Evolutionary conservation across 2,888 invertebrate genomes (phyloP).

Genomic region (Campoletis raptor): DNA sequence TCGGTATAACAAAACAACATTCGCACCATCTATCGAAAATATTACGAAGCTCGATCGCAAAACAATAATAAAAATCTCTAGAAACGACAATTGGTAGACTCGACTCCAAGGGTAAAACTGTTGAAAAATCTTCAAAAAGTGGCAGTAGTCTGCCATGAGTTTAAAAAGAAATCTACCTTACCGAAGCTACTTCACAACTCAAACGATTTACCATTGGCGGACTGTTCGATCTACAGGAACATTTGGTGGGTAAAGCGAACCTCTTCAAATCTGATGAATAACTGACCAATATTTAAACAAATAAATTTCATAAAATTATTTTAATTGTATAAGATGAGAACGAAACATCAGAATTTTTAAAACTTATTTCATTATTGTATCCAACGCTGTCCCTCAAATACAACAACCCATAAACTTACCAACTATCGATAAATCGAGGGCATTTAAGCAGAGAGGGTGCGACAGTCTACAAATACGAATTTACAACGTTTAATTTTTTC

Average conservation of each 20-base stretch:
- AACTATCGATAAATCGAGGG: slow-evolving; percentile 1
- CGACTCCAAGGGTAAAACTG: background rate
- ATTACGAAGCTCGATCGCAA: background rate
- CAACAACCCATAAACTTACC: background rate
- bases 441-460: background rate
- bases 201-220: background rate
- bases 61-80: background rate
- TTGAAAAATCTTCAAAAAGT: background rate
- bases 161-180: slow-evolving; percentile 55
- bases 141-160: background rate
- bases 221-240: background rate
- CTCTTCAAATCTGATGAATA: background rate
- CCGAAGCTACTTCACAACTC: slow-evolving; percentile 15
- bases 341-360: background rate
- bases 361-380: background rate
- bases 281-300: background rate
- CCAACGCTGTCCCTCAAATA: too few relatives aligned
- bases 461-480: background rate
- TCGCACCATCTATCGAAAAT: slow-evolving; percentile 32
- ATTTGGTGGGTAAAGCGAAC: background rate
- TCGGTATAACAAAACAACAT: slow-evolving; percentile 44
- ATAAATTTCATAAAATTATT: background rate
- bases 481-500: background rate
- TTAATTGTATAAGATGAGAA: background rate
- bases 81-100: background rate